Evolutionary conservation across 1,140 invertebrate species (phyloP).

Genomic region (Lordiphosa stackelbergi): DNA sequence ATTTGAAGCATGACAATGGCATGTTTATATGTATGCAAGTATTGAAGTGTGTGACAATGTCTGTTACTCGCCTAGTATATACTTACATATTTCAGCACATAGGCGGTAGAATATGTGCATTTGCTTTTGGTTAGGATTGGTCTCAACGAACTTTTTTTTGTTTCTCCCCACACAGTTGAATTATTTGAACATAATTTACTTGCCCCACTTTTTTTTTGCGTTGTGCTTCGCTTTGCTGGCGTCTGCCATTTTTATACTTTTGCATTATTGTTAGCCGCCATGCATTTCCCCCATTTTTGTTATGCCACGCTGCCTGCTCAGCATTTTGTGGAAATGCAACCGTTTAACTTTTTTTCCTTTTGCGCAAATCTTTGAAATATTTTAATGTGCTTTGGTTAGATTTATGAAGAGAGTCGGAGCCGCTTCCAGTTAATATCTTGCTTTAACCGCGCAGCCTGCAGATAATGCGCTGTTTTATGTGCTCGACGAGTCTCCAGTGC

Average conservation of each 20-base stretch:
- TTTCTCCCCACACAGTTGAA: conserved; percentile 18
- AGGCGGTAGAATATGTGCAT: background rate
- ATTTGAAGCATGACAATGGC: conserved; percentile 34
- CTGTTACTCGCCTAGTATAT: background rate
- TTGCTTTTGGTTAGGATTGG: conserved; percentile 4
- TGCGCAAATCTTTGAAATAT: conserved; percentile 48
- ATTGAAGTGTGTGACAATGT: conserved; percentile 1
- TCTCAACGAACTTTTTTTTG: conserved; percentile 21
- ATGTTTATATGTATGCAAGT: conserved; percentile 1
- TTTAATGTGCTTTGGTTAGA: conserved; percentile 46
- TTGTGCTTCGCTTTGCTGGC: conserved; percentile 9
- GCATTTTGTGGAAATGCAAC: conserved; percentile 41
- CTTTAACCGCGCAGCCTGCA: conserved; percentile 40
- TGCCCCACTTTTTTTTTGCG: conserved; percentile 11
- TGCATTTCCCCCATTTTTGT: conserved; percentile 41
- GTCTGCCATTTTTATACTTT: conserved; percentile 24
- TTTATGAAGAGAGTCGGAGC: conserved; percentile 32
- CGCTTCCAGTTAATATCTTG: conserved; percentile 29
- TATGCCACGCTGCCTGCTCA: conserved; percentile 26
- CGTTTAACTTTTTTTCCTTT: conserved; percentile 24
- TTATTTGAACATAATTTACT: conserved; percentile 39
- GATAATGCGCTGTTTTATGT: conserved; percentile 51
- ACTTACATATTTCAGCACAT: no score
- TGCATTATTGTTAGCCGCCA: conserved; percentile 21
- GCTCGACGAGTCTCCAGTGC: conserved; percentile 4